phyloP scores from a whole-genome alignment of 2,888 invertebrate genomes.

The Cotesia congregata region DNA sequence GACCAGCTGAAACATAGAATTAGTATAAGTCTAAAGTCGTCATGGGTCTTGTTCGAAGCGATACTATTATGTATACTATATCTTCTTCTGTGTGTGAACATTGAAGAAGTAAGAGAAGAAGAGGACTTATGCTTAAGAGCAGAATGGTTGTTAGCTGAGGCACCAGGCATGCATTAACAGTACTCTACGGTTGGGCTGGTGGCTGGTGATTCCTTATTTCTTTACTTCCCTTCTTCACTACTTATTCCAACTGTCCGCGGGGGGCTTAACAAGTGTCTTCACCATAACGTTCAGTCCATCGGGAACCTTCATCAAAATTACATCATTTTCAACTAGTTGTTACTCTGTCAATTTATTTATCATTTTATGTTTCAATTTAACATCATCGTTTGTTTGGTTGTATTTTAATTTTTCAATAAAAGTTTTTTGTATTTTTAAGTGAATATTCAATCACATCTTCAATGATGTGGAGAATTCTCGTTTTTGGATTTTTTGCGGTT shows the following conservation, averaged over 20 bases:
- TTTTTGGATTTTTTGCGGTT: conserved; percentile 64
- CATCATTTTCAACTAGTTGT: conserved; percentile 47
- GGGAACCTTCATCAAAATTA: conserved; percentile 63
- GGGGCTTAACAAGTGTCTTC: conserved; percentile 33
- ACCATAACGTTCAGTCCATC: conserved; percentile 59
- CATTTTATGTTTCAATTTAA: conserved; percentile 13
- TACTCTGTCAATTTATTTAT: conserved; percentile 20
- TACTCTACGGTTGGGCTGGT: conserved; percentile 65
- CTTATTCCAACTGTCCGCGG: conserved; percentile 33
- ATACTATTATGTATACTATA: neutral
- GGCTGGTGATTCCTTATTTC: conserved; percentile 55
- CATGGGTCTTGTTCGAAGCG: conserved; percentile 21
- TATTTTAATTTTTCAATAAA: conserved; percentile 9
- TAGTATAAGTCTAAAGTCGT: conserved; percentile 35
- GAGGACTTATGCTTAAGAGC: conserved; percentile 27
- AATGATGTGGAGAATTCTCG: conserved; percentile 64
- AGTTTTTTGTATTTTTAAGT: conserved; percentile 17
- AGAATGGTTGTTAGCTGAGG: conserved; percentile 67
- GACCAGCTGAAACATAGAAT: neutral
- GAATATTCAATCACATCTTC: conserved; percentile 30
- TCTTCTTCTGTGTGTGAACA: neutral
- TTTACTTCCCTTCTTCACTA: conserved; percentile 36
- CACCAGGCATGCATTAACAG: conserved; percentile 70
- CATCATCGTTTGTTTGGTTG: neutral
- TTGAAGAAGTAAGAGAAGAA: neutral